These are phyloP conservation scores for Diadegma fenestrale DNA, from an alignment of 2,888 invertebrate genomes.

Conservation along the genomic window DNA sequence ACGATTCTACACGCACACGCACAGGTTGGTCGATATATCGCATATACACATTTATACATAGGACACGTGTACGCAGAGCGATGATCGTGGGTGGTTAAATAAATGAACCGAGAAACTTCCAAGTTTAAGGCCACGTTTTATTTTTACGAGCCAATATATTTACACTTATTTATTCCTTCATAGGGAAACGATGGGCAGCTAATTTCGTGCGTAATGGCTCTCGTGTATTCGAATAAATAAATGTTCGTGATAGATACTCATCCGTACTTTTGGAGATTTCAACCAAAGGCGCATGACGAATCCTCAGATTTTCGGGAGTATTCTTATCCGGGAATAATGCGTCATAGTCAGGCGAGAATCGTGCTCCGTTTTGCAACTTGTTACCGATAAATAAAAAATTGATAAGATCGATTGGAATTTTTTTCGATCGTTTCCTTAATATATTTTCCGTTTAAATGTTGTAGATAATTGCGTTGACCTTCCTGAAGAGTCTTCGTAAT, in stretches of 20 bases:
- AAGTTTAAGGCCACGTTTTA: conserved; percentile 69
- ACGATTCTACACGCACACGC: conserved; percentile 37
- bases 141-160: conserved; percentile 47
- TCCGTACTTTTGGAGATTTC: background rate
- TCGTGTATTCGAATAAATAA: background rate
- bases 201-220: background rate
- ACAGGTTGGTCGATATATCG: background rate
- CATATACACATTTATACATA: background rate
- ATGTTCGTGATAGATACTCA: background rate
- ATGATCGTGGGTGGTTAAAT: conserved; percentile 66
- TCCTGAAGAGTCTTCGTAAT: conserved; percentile 50
- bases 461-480: conserved; percentile 14
- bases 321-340: no score
- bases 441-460: background rate
- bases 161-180: background rate
- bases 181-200: background rate
- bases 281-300: background rate
- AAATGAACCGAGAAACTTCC: conserved; percentile 46
- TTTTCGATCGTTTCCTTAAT: background rate
- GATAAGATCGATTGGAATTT: background rate
- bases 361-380: no score
- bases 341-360: no score
- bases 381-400: background rate
- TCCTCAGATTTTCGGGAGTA: background rate
- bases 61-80: background rate